Evolutionary conservation across 2,113 vertebrate species (phyloP), one percentile per base, ranked within the genome.

Genomic region (Pithys albifrons): DNA sequence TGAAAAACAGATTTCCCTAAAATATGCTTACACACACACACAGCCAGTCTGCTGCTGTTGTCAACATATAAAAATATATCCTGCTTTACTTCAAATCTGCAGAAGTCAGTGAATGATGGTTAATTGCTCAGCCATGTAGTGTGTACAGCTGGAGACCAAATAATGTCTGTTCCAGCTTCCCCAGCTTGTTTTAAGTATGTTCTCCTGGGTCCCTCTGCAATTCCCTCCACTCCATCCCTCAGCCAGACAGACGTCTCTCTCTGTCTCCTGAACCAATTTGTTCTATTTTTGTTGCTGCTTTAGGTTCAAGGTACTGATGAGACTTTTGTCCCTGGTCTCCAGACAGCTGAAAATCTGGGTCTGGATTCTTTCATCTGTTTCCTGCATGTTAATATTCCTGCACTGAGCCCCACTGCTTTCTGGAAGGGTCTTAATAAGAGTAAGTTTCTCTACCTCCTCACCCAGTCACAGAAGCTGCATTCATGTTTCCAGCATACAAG

Each of bases 101-200:
- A 61, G 2, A 24, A 94, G 46, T 51, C 94, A 90, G 71, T 93
- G 71, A 70, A 73, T 85, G 35, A 91, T 28, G 67, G 78, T 55
- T 95, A 97, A 96, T 91, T 93, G 91, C 88, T 94, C 88, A 93
- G 85, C 83, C 93, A 86, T 67, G 90, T 52, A 88, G 43, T 10
- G 0, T 37, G 55, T 80, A 71, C 85, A 95, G 88, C 85, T 93
- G 93, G 90, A 92, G 82, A 91, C 75, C 57, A 94, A 89, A 88
- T 62, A 88, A 89, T 23, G 69, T 49, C 90, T 91, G 88, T 75
- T 90, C 29, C 45, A 70, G 1, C 70, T 94, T 82, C 64, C 82
- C 88, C 90, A 41, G 64, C 79, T 93, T 20, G 58, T 83, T 85
- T 94, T 41, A 71, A 83, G 24, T 35, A 45, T 24, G 78, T 80